A percentile compares a stretch with the other conserved stretches of the same genome.
Evolutionary conservation across 2,888 invertebrate species (phyloP).

Genomic region (Agrochola circellaris): DNA sequence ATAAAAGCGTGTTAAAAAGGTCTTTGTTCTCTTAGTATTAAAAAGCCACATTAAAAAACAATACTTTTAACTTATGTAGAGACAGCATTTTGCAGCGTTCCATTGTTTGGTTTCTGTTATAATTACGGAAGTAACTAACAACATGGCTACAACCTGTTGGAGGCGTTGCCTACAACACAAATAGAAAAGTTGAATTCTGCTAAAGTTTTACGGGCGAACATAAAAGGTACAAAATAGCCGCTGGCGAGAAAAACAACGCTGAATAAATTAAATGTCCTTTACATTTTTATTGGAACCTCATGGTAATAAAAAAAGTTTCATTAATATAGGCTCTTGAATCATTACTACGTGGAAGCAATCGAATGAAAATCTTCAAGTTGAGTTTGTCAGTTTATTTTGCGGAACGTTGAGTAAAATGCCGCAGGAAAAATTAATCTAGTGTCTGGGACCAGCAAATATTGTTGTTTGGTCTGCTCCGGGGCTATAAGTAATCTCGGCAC

Average conservation of each 20-base stretch:
- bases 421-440: conserved; percentile 87
- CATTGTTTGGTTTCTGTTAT: conserved; percentile 66
- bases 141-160: conserved; percentile 66
- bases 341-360: conserved; percentile 48
- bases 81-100: conserved; percentile 56
- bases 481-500: conserved; percentile 88
- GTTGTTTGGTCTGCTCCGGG: conserved; percentile 85
- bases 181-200: conserved; percentile 58
- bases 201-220: conserved; percentile 48
- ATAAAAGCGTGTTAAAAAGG: too few species aligned
- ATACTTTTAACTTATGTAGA: conserved; percentile 57
- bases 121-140: conserved; percentile 66
- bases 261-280: conserved; percentile 44
- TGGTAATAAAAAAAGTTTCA: conserved; percentile 31
- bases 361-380: conserved; percentile 60
- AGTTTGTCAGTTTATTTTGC: conserved; percentile 60
- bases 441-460: conserved; percentile 86
- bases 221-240: conserved; percentile 51
- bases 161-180: conserved; percentile 53
- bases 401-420: conserved; percentile 80
- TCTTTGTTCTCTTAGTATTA: conserved; percentile 53
- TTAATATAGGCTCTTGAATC: conserved; percentile 35
- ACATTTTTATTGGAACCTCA: conserved; percentile 38
- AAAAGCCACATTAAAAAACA: conserved; percentile 56
- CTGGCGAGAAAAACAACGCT: conserved; percentile 43